A percentile compares a stretch with the other conserved stretches of the same genome.
phyloP scores from a whole-genome alignment of 2,797 vertebrate genomes.

The Mareca strepera region DNA sequence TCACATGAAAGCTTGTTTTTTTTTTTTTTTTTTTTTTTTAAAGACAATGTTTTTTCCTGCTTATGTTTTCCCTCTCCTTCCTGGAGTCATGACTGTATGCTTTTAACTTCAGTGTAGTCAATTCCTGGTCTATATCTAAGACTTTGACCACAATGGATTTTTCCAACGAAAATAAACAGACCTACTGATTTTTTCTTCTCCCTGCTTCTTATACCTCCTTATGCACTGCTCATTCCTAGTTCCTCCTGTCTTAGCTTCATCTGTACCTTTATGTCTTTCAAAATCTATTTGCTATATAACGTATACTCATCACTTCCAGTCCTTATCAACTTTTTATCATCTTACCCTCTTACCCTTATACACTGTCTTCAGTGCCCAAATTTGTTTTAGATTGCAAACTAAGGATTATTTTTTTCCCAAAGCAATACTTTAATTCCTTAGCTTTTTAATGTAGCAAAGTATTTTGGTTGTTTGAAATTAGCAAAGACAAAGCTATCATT shows the following conservation, averaged over 20 bases:
- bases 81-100: not conserved
- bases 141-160: not conserved
- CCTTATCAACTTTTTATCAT: not conserved
- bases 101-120: not conserved
- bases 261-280: not conserved
- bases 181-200: not conserved
- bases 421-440: not conserved
- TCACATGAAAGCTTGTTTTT: not conserved
- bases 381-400: not conserved
- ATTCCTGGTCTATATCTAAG: not conserved
- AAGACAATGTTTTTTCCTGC: not conserved
- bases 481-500: not conserved
- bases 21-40: not conserved
- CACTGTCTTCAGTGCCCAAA: not conserved
- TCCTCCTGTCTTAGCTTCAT: not conserved
- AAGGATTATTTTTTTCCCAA: accelerated
- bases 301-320: not conserved
- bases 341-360: not conserved
- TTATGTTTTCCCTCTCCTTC: not conserved
- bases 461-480: not conserved
- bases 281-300: not conserved
- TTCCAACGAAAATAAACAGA: not conserved
- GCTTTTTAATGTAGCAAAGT: not conserved
- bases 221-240: not conserved
- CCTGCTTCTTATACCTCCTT: not conserved